These are phyloP conservation scores for Paragorgia papillata DNA, from an alignment of 92 coral and sea anemone genomes.

Conservation along the genomic window DNA sequence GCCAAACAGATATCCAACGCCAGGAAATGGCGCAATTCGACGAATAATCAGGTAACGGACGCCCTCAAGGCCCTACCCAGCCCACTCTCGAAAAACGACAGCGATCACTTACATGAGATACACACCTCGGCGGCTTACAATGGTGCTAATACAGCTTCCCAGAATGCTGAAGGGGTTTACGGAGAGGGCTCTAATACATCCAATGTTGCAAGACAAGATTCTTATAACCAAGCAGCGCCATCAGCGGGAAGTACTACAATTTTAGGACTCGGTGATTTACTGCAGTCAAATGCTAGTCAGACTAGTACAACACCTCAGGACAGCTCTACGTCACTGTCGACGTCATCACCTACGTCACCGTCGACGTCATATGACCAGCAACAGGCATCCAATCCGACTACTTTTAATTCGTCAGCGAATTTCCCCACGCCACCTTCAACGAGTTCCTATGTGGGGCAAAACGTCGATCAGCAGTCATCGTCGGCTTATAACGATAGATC, in stretches of 20 bases:
- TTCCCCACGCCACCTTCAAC: neutral
- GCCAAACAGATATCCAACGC: conserved; percentile 24
- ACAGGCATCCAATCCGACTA: neutral
- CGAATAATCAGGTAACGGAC: conserved; percentile 34
- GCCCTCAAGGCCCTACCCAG: conserved; percentile 19
- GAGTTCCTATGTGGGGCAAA: neutral
- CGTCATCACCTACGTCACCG: conserved; percentile 7
- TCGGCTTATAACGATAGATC: neutral
- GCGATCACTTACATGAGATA: neutral
- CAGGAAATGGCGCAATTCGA: conserved; percentile 37
- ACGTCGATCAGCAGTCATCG: neutral
- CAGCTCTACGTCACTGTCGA: conserved; percentile 5
- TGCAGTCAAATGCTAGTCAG: neutral
- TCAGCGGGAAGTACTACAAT: neutral
- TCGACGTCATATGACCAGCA: neutral
- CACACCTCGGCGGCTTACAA: neutral
- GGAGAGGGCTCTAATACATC: neutral
- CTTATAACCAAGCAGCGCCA: neutral
- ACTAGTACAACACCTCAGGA: neutral
- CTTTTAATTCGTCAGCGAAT: neutral
- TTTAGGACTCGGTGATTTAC: neutral
- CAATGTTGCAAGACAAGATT: neutral
- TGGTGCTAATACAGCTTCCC: neutral
- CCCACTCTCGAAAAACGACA: neutral
- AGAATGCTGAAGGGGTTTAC: neutral